Evolutionary conservation across 2,797 vertebrate genomes (phyloP).

Genomic region (Australoheros facetus): DNA sequence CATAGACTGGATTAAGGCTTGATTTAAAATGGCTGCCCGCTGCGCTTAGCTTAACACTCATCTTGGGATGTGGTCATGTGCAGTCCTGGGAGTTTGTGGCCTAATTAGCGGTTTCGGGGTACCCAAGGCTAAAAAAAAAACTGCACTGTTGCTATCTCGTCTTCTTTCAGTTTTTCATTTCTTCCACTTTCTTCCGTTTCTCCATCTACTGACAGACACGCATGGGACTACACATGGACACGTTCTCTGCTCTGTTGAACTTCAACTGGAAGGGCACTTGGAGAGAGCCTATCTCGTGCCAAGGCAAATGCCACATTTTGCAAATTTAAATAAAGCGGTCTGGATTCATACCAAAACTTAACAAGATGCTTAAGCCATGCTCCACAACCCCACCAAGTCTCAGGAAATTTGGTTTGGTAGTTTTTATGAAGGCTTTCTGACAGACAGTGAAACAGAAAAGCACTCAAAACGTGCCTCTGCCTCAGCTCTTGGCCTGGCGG

Average conservation of each 20-base stretch:
- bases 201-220: conserved; percentile 16
- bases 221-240: conserved; percentile 32
- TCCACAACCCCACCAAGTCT: neutral
- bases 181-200: conserved; percentile 3
- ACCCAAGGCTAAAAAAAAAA: conserved; percentile 35
- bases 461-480: neutral
- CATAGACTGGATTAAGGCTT: conserved; percentile 63
- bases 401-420: neutral
- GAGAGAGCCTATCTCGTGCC: neutral
- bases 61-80: conserved; percentile 65
- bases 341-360: neutral
- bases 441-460: neutral
- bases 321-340: conserved; percentile 8
- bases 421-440: neutral
- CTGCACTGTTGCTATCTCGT: conserved; percentile 4
- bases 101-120: conserved; percentile 68
- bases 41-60: conserved; percentile 60
- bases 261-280: conserved; percentile 13
- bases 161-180: conserved; percentile 21
- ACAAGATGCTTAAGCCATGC: neutral
- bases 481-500: neutral
- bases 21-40: conserved; percentile 73
- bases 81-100: conserved; percentile 63
- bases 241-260: conserved; percentile 24
- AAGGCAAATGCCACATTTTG: conserved; percentile 6